Evolutionary conservation across 2,888 invertebrate genomes (phyloP), one percentile per base, ranked within the genome.

Genomic region (Nebria brevicollis): DNA sequence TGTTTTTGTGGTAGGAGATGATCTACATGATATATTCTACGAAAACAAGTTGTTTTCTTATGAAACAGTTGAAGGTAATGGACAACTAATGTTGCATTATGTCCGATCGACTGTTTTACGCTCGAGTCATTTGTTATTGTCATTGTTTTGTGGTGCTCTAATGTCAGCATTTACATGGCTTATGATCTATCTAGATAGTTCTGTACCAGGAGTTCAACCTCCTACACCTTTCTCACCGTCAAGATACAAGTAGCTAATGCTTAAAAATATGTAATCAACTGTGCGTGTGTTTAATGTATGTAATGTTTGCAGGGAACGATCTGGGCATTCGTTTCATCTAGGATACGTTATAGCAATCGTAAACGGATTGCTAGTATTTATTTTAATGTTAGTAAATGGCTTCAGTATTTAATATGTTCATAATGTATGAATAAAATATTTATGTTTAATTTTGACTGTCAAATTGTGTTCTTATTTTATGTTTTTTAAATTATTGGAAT

Each of bases 101-200:
- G 85, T 86, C 11, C 88, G 88, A 88, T 86, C 85, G 81, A 87
- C 85, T 66, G 86, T 86, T 41, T 84, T 88, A 42, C 86, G 85
- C 83, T 88, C 86, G 82, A 88, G 89, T 83, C 84, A 84, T 54
- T 82, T 88, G 82, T 88, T 89, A 88, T 83, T 89, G 73, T 89
- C 89, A 10, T 81, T 86, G 5, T 13, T 89, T 3, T 91, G 91
- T 86, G 93, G 93, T 5, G 82, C 91, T 13, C 85, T 90, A 2
- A 87, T 91, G 77, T 90, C 91, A n/a, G 88, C 90, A 84, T 90
- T 92, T 84, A 91, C 91, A 7, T 92, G 92, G 90, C 88, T 90
- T 81, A 90, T 93, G 85, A 90, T 93, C 26, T 93, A 92, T 87
- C 89, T 92, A 84, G 93, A 93, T 86, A 93, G 93, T 82, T 89